Evolutionary conservation across 1,140 invertebrate genomes (phyloP).

Genomic region (Lepidurus arcticus): DNA sequence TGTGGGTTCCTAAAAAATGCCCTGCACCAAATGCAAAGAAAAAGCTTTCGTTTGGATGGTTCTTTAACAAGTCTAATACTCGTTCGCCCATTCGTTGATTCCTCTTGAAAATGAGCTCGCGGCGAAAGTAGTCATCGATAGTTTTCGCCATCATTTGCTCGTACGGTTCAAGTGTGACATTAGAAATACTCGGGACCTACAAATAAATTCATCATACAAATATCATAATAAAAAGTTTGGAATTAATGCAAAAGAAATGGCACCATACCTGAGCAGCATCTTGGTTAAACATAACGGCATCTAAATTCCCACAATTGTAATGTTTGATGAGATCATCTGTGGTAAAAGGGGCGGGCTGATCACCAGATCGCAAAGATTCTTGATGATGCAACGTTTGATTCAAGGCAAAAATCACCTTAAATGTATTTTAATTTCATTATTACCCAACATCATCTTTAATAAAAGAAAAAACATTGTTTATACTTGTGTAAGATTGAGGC

Average conservation of each 20-base stretch:
- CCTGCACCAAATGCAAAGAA: conserved; percentile 57
- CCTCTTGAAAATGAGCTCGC: conserved; percentile 51
- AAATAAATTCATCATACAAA: neutral
- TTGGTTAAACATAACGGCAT: conserved; percentile 50
- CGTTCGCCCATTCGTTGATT: conserved; percentile 51
- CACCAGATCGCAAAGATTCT: conserved; percentile 45
- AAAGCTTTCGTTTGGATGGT: conserved; percentile 49
- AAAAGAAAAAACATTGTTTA: conserved; percentile 28
- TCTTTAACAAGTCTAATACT: conserved; percentile 46
- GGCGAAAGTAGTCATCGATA: conserved; percentile 52
- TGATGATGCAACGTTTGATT: conserved; percentile 53
- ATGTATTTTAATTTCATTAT: neutral
- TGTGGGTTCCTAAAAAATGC: conserved; percentile 52
- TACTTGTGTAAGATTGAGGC: conserved; percentile 52
- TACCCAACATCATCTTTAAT: neutral
- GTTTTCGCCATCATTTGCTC: conserved; percentile 44
- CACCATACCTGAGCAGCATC: conserved; percentile 45
- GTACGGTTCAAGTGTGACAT: conserved; percentile 37
- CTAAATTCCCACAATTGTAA: conserved; percentile 54
- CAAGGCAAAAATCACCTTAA: conserved; percentile 53
- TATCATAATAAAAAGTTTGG: neutral
- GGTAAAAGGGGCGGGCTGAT: conserved; percentile 41
- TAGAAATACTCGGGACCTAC: conserved; percentile 38
- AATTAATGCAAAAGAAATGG: neutral
- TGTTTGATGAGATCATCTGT: conserved; percentile 52